These are phyloP conservation scores for Plagodis pulveraria DNA, from an alignment of 2,888 invertebrate genomes.

Conservation along the genomic window DNA sequence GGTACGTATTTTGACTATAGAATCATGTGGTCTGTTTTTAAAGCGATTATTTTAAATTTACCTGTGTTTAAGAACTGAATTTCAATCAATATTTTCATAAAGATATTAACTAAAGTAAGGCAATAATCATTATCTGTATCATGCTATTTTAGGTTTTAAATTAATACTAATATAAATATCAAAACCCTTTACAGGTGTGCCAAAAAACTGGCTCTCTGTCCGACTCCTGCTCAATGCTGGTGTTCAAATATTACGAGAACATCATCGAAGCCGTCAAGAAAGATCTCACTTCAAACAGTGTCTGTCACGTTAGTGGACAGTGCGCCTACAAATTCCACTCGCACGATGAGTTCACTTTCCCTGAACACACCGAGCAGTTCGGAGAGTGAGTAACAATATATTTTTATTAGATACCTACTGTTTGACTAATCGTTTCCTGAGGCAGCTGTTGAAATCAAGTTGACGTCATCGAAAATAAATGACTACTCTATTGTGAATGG, in stretches of 20 bases:
- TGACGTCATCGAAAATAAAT: too few species aligned
- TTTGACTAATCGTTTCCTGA: background rate
- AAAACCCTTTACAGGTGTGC: conserved; percentile 78
- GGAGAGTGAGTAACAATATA: conserved; percentile 71
- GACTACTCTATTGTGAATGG: too few species aligned
- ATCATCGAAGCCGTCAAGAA: conserved; percentile 87
- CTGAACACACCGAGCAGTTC: conserved; percentile 80
- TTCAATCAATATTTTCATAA: too few species aligned
- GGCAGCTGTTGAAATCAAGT: too few species aligned
- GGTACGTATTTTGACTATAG: conserved; percentile 52
- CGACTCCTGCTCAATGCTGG: conserved; percentile 91
- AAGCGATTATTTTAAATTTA: too few species aligned
- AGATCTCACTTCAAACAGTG: conserved; percentile 86
- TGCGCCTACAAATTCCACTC: conserved; percentile 88
- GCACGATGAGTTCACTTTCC: conserved; percentile 85
- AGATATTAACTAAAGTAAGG: too few species aligned
- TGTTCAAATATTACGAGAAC: conserved; percentile 89
- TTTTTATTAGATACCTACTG: background rate
- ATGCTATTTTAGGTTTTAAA: background rate
- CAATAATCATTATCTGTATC: too few species aligned
- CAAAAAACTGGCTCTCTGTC: conserved; percentile 89
- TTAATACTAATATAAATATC: background rate
- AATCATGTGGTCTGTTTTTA: too few species aligned
- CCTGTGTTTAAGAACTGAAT: too few species aligned
- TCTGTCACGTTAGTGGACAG: conserved; percentile 92